These are phyloP conservation scores for Phoxinus dragarum DNA, from an alignment of 2,797 vertebrate genomes.

Conservation along the genomic window DNA sequence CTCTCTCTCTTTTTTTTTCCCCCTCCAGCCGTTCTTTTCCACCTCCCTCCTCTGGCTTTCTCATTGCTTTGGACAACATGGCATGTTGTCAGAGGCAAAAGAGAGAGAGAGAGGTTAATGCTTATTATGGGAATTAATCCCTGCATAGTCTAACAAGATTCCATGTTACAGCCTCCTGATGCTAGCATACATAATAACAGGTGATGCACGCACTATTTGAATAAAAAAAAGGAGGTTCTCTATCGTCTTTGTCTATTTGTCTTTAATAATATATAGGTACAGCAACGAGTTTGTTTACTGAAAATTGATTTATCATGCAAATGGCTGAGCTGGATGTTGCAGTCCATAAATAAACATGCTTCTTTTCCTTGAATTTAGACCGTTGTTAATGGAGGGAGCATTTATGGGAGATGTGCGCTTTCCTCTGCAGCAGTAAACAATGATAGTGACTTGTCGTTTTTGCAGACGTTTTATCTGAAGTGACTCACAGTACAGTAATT, in stretches of 20 bases:
- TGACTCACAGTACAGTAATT: constrained; percentile 46
- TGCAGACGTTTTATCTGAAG: constrained; percentile 54
- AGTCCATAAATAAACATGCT: constrained; percentile 24
- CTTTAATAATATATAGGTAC: constrained; percentile 71
- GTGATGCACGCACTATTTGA: constrained; percentile 60
- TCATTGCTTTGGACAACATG: constrained; percentile 44
- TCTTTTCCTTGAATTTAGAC: constrained; percentile 7
- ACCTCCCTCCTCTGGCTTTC: not conserved
- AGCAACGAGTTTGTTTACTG: constrained; percentile 50
- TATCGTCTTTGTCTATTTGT: constrained; percentile 55
- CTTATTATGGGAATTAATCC: constrained; percentile 67
- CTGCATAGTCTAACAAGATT: constrained; percentile 64
- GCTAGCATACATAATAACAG: constrained; percentile 50
- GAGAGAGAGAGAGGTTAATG: constrained; percentile 38
- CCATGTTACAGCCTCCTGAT: constrained; percentile 69
- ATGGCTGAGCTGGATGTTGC: not conserved
- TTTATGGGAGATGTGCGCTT: constrained; percentile 30
- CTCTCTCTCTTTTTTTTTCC: not conserved
- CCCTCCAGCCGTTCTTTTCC: constrained; percentile 25
- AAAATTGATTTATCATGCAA: constrained; percentile 21
- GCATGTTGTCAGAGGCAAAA: constrained; percentile 61
- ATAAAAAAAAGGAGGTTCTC: constrained; percentile 46
- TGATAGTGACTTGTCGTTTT: constrained; percentile 55
- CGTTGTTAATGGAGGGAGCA: constrained; percentile 13
- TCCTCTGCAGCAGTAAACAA: constrained; percentile 54